A percentile compares a stretch with the other conserved stretches of the same genome.
Conservation (phyloP, 2,113 vertebrate genomes). For the Dromas ardeola region DNA sequence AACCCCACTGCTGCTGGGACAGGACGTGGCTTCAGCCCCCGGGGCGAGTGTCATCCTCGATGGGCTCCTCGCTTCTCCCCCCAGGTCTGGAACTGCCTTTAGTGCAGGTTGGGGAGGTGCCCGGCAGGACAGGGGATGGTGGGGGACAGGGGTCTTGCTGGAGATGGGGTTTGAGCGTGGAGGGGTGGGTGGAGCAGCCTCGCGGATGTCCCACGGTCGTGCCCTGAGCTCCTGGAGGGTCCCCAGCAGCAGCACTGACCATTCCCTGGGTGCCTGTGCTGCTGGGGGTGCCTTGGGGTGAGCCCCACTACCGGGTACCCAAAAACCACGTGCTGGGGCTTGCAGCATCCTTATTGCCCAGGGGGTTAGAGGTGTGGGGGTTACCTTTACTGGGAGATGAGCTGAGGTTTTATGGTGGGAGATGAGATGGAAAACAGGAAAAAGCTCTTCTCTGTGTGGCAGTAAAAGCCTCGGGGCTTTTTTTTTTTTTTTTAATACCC, state of each 20-base stretch:
- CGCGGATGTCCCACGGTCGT: rapidly evolving
- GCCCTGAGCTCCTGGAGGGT: neutral
- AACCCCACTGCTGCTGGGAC: conserved; percentile 55
- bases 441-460: neutral
- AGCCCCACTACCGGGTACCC: neutral
- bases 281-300: neutral
- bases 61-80: neutral
- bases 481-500: neutral
- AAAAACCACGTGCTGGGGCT: rapidly evolving
- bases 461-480: rapidly evolving
- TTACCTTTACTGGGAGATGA: rapidly evolving
- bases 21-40: neutral
- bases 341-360: rapidly evolving
- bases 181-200: neutral
- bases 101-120: rapidly evolving
- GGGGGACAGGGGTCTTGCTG: neutral
- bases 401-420: neutral
- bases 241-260: neutral
- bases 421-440: neutral
- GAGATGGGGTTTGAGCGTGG: rapidly evolving
- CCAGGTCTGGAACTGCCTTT: rapidly evolving
- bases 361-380: neutral
- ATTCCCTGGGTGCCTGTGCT: neutral
- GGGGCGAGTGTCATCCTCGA: rapidly evolving
- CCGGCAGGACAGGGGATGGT: neutral